Conservation (phyloP, 2,888 invertebrate species). For the Leptura quadrifasciata region DNA sequence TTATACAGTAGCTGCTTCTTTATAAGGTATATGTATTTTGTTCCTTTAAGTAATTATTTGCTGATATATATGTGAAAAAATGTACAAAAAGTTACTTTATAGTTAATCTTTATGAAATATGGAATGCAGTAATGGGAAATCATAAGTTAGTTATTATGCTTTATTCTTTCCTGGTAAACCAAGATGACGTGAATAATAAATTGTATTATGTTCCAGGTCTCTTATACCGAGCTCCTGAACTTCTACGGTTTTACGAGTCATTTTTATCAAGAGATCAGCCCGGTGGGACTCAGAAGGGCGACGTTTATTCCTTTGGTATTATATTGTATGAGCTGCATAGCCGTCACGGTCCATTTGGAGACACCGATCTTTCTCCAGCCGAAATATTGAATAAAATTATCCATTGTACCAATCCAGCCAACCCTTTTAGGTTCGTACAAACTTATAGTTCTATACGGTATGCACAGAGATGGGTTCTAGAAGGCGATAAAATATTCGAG, state of each 20-base stretch:
- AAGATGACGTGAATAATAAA: neutral
- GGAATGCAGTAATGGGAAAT: too few species aligned
- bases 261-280: conserved; percentile 66
- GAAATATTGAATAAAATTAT: conserved; percentile 81
- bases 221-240: conserved; percentile 88
- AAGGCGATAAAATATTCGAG: too few species aligned
- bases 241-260: conserved; percentile 76
- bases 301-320: conserved; percentile 91
- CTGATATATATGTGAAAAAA: too few species aligned
- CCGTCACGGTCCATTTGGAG: conserved; percentile 90
- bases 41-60: too few species aligned
- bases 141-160: too few species aligned
- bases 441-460: too few species aligned
- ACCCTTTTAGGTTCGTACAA: conserved; percentile 78
- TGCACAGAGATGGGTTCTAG: too few species aligned
- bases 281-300: conserved; percentile 83
- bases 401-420: conserved; percentile 73
- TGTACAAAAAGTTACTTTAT: too few species aligned
- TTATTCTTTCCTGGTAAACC: too few species aligned
- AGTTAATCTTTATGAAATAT: too few species aligned
- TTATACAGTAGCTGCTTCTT: too few species aligned
- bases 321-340: conserved; percentile 92
- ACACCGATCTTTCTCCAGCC: conserved; percentile 79
- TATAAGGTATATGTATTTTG: too few species aligned
- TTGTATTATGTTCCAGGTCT: conserved; percentile 76